phyloP scores from a whole-genome alignment of 2,797 vertebrate genomes.

The Gorsachius magnificus region DNA sequence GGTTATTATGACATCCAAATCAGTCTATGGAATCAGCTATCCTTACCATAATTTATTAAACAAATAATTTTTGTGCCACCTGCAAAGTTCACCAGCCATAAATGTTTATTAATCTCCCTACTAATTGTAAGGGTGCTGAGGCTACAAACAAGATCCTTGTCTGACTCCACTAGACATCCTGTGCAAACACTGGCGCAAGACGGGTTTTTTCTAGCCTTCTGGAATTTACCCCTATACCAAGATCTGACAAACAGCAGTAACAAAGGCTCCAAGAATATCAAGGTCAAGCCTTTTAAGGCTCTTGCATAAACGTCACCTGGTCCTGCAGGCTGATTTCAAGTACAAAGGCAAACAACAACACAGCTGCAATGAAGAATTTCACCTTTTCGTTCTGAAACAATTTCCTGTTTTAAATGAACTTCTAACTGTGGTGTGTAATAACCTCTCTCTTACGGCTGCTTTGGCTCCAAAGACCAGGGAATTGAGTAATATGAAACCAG shows the following conservation, averaged over 20 bases:
- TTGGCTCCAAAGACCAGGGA: background rate
- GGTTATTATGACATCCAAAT: background rate
- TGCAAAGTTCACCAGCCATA: background rate
- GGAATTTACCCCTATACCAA: background rate
- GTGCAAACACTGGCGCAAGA: background rate
- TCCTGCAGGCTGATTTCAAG: background rate
- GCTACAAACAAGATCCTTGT: background rate
- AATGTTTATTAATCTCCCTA: background rate
- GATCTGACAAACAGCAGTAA: background rate
- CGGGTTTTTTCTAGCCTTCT: background rate
- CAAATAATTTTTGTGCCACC: background rate
- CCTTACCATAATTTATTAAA: background rate
- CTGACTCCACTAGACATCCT: background rate
- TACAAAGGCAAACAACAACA: background rate
- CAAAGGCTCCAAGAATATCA: background rate
- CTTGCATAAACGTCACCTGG: slow-evolving; percentile 48
- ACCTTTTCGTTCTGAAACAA: background rate
- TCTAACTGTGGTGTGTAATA: background rate
- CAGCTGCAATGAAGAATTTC: background rate
- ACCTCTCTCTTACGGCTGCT: background rate
- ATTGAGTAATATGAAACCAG: background rate
- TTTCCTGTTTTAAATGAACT: background rate
- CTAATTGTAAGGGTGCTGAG: background rate
- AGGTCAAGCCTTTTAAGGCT: slow-evolving; percentile 54
- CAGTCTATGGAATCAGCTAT: background rate